Base-by-base conservation (phyloP, 2,113 vertebrate genomes). In the Crotophaga sulcirostris region DNA sequence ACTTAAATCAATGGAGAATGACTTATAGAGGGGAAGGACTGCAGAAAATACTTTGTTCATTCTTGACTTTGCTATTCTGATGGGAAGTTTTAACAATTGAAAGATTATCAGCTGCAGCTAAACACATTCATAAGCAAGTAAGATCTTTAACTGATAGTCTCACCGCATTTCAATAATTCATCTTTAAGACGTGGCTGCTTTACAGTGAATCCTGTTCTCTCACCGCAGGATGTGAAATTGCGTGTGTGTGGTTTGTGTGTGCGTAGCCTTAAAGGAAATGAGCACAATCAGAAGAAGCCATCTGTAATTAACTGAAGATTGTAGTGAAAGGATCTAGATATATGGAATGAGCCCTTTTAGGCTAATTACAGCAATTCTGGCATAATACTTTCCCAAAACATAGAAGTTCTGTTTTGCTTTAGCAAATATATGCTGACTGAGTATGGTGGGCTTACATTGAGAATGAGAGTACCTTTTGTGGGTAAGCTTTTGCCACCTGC, bases 401-500 rank as follows among this genome's bases (percentile, higher is more conserved):
- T 28, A 33, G 63, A 95, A 97, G 20, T 44, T 28, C 58, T 95
- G 16, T 72, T 96, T 96, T 95, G 34, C 87, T 91, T 95, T 78
- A 89, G 67, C 36, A 96, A 74, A 88, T 94, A 67, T 42, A 36
- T 92, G 55, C 97, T 96, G 89, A 89, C 93, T 89, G 80, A 95
- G 36, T 84, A 44, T 78, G 94, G 89, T 96, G 90, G 79, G 76
- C 95, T 97, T 97, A 95, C 24, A 79, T 84, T 90, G 90, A 97
- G 94, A 89, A 89, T 97, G 95, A 92, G 85, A 97, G 93, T 54
- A 60, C 82, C 88, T 97, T 97, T 98, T 96, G 97, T 96, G 96
- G 97, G 93, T 97, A 97, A 97, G 96, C 77, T 94, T 96, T 97
- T 93, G 51, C 95, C 97, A 98, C 98, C 98, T 98, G 96, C 88